A percentile compares a stretch with the other conserved stretches of the same genome.
Conservation (phyloP, 2,888 invertebrate species). For the Luperina testacea region DNA sequence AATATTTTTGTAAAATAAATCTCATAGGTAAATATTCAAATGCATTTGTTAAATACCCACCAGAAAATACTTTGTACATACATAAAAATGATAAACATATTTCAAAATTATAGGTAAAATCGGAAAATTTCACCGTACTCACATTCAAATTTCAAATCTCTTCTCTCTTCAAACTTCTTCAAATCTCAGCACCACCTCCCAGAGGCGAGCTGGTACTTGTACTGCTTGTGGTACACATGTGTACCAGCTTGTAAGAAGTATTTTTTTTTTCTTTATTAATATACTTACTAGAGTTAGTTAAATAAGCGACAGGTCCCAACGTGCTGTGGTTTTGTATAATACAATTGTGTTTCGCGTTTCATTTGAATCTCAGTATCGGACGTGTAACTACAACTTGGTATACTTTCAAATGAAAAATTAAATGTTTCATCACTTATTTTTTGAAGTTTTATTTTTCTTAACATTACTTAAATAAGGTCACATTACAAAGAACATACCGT, state of each 20-base stretch:
- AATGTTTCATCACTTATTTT: slow-evolving; percentile 88
- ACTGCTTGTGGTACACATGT: too few relatives aligned
- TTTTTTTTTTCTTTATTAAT: too few relatives aligned
- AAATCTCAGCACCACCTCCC: background rate
- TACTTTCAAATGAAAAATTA: slow-evolving; percentile 90
- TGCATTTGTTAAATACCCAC: slow-evolving; percentile 44
- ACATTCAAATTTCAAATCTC: background rate
- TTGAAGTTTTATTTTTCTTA: slow-evolving; percentile 66
- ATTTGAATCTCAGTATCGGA: slow-evolving; percentile 90
- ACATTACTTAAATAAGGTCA: background rate
- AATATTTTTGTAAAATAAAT: slow-evolving; percentile 35
- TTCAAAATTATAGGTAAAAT: background rate
- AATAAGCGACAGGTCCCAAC: slow-evolving; percentile 57
- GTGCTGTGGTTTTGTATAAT: slow-evolving; percentile 83
- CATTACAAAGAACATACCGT: background rate
- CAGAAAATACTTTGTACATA: slow-evolving; percentile 33
- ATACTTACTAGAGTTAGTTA: too few relatives aligned
- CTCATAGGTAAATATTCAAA: slow-evolving; percentile 14
- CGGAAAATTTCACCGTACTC: background rate
- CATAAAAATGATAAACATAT: slow-evolving; percentile 15
- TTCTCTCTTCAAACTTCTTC: background rate
- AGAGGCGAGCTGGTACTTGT: too few relatives aligned
- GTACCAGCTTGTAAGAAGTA: too few relatives aligned
- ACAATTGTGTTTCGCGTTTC: slow-evolving; percentile 87
- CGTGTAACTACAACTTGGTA: slow-evolving; percentile 89